Conservation (phyloP, 2,888 invertebrate species). For the Phorcus lineatus region DNA sequence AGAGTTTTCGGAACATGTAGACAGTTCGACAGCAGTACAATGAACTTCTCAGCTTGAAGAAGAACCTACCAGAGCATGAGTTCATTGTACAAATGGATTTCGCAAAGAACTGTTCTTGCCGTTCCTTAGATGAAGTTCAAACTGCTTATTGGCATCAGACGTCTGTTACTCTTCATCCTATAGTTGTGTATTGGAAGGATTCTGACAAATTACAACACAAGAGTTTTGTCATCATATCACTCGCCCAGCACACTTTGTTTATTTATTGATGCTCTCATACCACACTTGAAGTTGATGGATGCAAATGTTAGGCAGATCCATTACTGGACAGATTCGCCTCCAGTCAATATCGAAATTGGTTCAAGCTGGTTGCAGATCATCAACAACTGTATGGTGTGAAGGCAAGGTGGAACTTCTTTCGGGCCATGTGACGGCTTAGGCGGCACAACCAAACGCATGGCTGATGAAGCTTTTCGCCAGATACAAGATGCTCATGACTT, state of each 20-base stretch:
- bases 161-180: constrained; percentile 29
- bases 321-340: constrained; percentile 46
- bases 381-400: constrained; percentile 10
- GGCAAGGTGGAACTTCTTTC: constrained; percentile 41
- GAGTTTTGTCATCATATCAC: constrained; percentile 13
- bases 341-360: constrained; percentile 44
- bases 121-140: constrained; percentile 29
- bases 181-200: constrained; percentile 29
- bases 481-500: constrained; percentile 29
- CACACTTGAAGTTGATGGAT: too few species aligned
- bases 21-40: constrained; percentile 28
- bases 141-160: constrained; percentile 30
- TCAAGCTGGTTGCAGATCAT: constrained; percentile 36
- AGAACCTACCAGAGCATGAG: constrained; percentile 28
- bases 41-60: constrained; percentile 29
- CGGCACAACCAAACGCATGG: constrained; percentile 31
- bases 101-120: constrained; percentile 36
- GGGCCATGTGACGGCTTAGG: constrained; percentile 41
- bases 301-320: constrained; percentile 19
- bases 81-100: constrained; percentile 36
- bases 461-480: constrained; percentile 35
- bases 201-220: not conserved
- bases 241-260: not conserved
- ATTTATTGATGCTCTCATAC: not conserved
- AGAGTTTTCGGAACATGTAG: constrained; percentile 12